A percentile compares a stretch with the other conserved stretches of the same genome.
phyloP scores from a whole-genome alignment of 2,113 vertebrate genomes.

The Vombatus ursinus region DNA sequence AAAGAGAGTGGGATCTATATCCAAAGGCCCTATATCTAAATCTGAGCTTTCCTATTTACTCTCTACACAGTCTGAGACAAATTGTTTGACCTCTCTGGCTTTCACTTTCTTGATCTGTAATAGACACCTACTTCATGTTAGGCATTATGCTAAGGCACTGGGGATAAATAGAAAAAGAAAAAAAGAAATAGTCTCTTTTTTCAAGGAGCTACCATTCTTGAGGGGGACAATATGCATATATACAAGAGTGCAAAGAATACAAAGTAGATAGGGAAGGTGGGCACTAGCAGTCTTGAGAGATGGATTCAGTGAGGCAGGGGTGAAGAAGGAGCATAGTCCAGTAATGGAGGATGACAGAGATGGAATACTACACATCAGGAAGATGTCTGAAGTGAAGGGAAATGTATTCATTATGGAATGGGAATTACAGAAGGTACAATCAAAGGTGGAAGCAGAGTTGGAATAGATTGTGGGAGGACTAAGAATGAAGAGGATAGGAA shows the following conservation, averaged over 20 bases:
- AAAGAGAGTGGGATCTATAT: background rate
- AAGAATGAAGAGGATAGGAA: background rate
- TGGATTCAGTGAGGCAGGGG: background rate
- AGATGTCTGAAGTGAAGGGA: background rate
- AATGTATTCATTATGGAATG: background rate
- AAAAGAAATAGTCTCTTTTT: background rate
- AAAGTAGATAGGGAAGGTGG: background rate
- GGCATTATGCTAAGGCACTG: background rate
- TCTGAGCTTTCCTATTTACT: background rate
- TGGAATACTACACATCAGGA: background rate
- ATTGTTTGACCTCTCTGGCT: background rate
- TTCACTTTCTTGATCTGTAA: slow-evolving; percentile 18
- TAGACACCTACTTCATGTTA: background rate
- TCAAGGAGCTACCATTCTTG: background rate
- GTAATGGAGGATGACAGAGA: background rate
- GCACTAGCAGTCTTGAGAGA: background rate
- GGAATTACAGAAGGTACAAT: background rate
- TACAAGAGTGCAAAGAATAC: background rate
- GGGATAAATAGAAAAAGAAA: background rate
- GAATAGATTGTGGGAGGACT: background rate
- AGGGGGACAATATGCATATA: background rate
- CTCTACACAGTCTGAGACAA: background rate
- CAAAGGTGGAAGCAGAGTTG: background rate
- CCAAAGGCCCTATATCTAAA: background rate
- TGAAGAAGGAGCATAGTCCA: background rate